Conservation (phyloP, 2,888 invertebrate species). For the Mythimna vitellina region DNA sequence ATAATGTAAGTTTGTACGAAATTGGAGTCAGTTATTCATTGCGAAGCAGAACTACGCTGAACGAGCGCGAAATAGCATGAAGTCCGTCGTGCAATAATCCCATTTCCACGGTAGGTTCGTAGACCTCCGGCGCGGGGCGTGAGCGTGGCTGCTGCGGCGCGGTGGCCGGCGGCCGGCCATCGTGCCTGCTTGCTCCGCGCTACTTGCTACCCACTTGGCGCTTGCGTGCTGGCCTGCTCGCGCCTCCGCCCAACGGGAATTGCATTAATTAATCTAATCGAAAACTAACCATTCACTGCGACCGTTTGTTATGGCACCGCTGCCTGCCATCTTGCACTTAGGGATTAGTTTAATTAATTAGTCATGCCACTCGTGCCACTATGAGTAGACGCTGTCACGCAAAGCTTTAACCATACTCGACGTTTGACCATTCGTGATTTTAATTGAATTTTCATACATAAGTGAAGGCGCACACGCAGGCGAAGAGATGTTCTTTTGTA, state of each 20-base stretch:
- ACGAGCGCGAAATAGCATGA: constrained; percentile 83
- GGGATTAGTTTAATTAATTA: constrained; percentile 65
- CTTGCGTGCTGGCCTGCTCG: constrained; percentile 80
- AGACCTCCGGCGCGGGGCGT: constrained; percentile 74
- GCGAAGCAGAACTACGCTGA: constrained; percentile 63
- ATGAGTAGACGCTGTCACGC: constrained; percentile 57
- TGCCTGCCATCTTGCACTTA: constrained; percentile 53
- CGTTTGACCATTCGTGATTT: constrained; percentile 41
- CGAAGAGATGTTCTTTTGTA: constrained; percentile 23
- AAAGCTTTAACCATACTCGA: constrained; percentile 44
- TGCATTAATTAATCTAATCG: constrained; percentile 84
- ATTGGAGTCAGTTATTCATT: constrained; percentile 67
- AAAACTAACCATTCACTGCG: constrained; percentile 71
- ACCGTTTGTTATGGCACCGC: constrained; percentile 53
- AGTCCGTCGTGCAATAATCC: constrained; percentile 85
- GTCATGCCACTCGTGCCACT: constrained; percentile 49
- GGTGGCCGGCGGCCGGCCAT: constrained; percentile 26
- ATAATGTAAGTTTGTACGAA: constrained; percentile 48
- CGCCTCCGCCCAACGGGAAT: constrained; percentile 69
- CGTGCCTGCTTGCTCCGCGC: constrained; percentile 38
- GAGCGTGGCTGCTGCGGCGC: constrained; percentile 53
- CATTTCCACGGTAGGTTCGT: constrained; percentile 87
- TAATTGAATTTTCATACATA: constrained; percentile 37
- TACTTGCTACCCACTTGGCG: constrained; percentile 62
- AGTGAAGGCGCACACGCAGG: constrained; percentile 43